These are phyloP conservation scores for Oscarella lobularis DNA, from an alignment of 37 sponge, comb jelly and placozoan species.

Conservation along the genomic window DNA sequence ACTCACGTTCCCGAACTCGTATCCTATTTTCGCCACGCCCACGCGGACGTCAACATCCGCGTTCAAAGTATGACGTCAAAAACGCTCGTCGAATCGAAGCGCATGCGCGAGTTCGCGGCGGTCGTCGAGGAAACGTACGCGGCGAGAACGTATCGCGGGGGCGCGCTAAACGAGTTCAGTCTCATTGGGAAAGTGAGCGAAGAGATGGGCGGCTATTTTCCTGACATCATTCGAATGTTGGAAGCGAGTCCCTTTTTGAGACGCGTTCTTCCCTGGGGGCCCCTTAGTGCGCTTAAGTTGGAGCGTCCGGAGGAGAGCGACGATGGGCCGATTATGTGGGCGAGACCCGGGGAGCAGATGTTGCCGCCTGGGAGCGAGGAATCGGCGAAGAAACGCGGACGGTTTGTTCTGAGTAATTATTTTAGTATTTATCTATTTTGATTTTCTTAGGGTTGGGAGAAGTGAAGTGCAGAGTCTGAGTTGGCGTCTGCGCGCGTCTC, in stretches of 20 bases:
- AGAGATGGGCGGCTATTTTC: constrained; percentile 63
- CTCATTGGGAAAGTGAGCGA: constrained; percentile 77
- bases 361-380: no score
- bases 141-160: constrained; percentile 54
- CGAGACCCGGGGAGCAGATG: constrained; percentile 89
- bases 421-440: no score
- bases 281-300: constrained; percentile 43
- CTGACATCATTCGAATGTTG: constrained; percentile 33
- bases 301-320: constrained; percentile 46
- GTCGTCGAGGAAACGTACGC: constrained; percentile 31
- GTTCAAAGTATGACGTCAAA: constrained; percentile 15
- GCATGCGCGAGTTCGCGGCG: constrained; percentile 41
- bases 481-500: constrained; percentile 7
- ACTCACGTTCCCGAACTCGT: constrained; percentile 59
- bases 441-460: neutral
- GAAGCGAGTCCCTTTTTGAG: constrained; percentile 59
- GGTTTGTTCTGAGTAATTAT: no score
- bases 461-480: constrained; percentile 29
- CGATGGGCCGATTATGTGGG: constrained; percentile 97
- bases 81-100: constrained; percentile 41
- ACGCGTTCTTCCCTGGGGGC: constrained; percentile 77
- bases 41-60: constrained; percentile 40
- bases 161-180: constrained; percentile 68
- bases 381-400: no score
- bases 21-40: constrained; percentile 25